Percentiles rank a stretch among this genome's conserved stretches.
Evolutionary conservation across 2,888 invertebrate species (phyloP).

Genomic region (Bombyx huttoni): DNA sequence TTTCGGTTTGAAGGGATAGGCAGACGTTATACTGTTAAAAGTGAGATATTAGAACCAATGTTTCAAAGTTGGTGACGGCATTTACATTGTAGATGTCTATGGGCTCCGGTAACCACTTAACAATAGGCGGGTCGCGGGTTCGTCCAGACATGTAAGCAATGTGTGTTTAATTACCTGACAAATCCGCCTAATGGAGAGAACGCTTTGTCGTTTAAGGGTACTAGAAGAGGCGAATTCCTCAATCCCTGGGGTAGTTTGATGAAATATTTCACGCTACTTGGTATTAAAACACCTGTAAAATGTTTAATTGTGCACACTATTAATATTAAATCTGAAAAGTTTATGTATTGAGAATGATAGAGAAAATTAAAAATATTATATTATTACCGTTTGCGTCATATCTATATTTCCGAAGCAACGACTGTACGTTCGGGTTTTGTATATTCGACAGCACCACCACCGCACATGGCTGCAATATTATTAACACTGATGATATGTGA

Average conservation of each 20-base stretch:
- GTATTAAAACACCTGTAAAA: constrained; percentile 45
- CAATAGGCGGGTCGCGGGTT: too few species aligned
- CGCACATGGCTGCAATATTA: constrained; percentile 44
- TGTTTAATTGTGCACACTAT: not conserved
- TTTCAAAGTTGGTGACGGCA: too few species aligned
- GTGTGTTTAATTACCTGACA: constrained; percentile 36
- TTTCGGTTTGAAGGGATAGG: too few species aligned
- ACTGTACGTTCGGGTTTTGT: constrained; percentile 46
- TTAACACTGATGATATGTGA: not conserved
- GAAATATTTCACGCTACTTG: constrained; percentile 56
- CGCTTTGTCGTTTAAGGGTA: constrained; percentile 50
- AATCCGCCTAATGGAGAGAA: constrained; percentile 58
- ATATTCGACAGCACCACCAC: constrained; percentile 48
- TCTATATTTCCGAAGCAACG: constrained; percentile 53
- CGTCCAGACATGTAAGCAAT: too few species aligned
- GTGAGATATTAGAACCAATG: too few species aligned
- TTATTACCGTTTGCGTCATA: constrained; percentile 49
- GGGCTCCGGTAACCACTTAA: too few species aligned
- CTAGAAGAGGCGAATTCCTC: constrained; percentile 28
- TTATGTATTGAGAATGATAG: not conserved
- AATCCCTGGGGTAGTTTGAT: constrained; percentile 45
- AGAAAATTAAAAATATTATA: constrained; percentile 9
- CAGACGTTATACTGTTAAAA: too few species aligned
- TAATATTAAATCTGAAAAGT: not conserved
- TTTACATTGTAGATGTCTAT: too few species aligned